phyloP scores from a whole-genome alignment of 2,888 invertebrate species.

The Drosophila greeni region DNA sequence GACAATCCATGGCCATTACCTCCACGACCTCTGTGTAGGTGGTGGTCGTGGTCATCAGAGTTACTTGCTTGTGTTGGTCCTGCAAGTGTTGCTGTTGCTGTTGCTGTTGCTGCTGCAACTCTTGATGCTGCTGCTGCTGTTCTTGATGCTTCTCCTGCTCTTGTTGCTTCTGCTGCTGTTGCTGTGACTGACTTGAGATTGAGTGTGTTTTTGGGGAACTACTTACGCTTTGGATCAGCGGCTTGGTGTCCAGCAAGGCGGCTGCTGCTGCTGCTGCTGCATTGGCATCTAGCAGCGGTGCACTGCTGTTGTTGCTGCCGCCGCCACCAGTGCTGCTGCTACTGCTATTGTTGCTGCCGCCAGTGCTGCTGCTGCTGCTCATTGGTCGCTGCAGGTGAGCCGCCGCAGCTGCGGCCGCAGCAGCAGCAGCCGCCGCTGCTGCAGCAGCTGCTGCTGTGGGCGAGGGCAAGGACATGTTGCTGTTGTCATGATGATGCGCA shows the following conservation, averaged over 20 bases:
- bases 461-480: slow-evolving; percentile 88
- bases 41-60: slow-evolving; percentile 21
- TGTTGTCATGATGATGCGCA: slow-evolving; percentile 79
- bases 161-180: not conserved
- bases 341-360: slow-evolving; percentile 76
- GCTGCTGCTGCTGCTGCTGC: slow-evolving; percentile 78
- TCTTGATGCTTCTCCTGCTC: slow-evolving; percentile 3
- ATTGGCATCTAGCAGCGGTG: slow-evolving; percentile 79
- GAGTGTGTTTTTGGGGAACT: not conserved
- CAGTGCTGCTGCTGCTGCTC: slow-evolving; percentile 79
- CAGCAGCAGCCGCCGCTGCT: slow-evolving; percentile 63
- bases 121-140: not conserved
- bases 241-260: slow-evolving; percentile 82
- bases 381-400: slow-evolving; percentile 67
- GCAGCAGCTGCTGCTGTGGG: slow-evolving; percentile 80
- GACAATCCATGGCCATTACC: slow-evolving; percentile 16
- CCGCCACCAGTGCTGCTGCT: slow-evolving; percentile 55
- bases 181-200: slow-evolving; percentile 21
- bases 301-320: slow-evolving; percentile 78
- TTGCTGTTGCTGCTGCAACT: slow-evolving; percentile 1
- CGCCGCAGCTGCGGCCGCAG: slow-evolving; percentile 56
- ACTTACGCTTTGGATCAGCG: slow-evolving; percentile 89
- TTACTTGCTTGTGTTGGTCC: slow-evolving; percentile 14
- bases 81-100: slow-evolving; percentile 8
- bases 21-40: slow-evolving; percentile 17